phyloP scores from a whole-genome alignment of 1,140 invertebrate species.

The Mesaphorura yosii region DNA sequence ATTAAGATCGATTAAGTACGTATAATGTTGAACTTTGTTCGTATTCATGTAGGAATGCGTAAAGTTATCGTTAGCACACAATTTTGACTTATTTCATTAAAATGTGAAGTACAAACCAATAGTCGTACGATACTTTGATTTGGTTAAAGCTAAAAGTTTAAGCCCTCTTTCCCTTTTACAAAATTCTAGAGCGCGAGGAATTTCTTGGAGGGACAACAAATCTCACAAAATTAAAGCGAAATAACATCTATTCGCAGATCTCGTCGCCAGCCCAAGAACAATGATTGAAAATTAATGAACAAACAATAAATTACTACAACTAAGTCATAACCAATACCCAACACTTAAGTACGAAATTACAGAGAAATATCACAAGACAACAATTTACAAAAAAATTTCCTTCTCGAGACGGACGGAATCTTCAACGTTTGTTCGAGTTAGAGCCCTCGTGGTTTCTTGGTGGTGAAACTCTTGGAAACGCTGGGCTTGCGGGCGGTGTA shows the following conservation, averaged over 20 bases:
- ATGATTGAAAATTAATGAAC: not conserved
- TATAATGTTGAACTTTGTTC: too few relatives aligned
- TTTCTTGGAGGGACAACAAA: not conserved
- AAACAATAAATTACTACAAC: not conserved
- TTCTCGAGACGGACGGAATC: not conserved
- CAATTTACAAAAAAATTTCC: not conserved
- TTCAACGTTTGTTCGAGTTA: not conserved
- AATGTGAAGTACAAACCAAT: too few relatives aligned
- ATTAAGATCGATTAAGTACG: too few relatives aligned
- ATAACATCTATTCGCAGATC: not conserved
- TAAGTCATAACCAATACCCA: not conserved
- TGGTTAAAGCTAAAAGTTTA: too few relatives aligned
- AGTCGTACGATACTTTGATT: too few relatives aligned
- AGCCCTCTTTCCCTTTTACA: too few relatives aligned
- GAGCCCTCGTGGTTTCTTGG: not conserved
- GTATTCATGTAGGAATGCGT: too few relatives aligned
- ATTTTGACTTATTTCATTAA: too few relatives aligned
- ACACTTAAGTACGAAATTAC: too few relatives aligned
- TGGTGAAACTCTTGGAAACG: not conserved
- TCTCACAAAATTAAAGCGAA: not conserved
- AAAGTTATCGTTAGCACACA: too few relatives aligned
- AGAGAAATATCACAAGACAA: not conserved
- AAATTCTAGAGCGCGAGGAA: too few relatives aligned
- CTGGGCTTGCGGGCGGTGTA: conserved; percentile 29
- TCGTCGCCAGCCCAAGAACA: not conserved